Evolutionary conservation across 2,888 invertebrate species (phyloP).

Genomic region (Cephus rjabovi): DNA sequence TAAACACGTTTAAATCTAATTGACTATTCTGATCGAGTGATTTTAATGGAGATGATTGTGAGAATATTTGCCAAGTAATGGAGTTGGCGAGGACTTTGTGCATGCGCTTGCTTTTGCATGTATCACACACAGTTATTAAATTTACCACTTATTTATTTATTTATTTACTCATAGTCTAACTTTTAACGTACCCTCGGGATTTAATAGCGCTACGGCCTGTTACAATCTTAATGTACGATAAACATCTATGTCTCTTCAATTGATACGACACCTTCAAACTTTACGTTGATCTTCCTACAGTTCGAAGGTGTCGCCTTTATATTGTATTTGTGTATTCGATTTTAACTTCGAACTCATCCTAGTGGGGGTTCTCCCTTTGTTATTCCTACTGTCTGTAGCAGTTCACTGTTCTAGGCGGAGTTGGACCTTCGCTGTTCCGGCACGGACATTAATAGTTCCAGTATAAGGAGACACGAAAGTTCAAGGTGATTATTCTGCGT

Average conservation of each 20-base stretch:
- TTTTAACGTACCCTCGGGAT: neutral
- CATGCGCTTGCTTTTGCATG: neutral
- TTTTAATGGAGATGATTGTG: neutral
- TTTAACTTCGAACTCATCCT: neutral
- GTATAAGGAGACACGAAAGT: slow-evolving; percentile 51
- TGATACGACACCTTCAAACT: slow-evolving; percentile 21
- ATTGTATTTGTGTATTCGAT: slow-evolving; percentile 19
- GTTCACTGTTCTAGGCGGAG: slow-evolving; percentile 59
- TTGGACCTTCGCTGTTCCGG: slow-evolving; percentile 60
- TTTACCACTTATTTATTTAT: neutral
- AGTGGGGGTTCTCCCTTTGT: neutral
- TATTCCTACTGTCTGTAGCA: slow-evolving; percentile 54
- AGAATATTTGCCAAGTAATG: neutral
- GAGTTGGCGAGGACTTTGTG: neutral
- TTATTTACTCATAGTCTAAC: neutral
- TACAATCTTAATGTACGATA: neutral
- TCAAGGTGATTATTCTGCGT: slow-evolving; percentile 51
- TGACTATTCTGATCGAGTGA: neutral
- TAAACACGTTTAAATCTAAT: neutral
- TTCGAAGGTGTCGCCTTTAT: slow-evolving; percentile 32
- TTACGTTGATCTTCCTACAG: slow-evolving; percentile 27
- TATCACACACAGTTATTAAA: neutral
- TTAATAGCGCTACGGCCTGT: neutral
- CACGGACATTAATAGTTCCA: slow-evolving; percentile 51
- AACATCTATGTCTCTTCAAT: neutral